Evolutionary conservation across 2,888 invertebrate species (phyloP).

Genomic region (Zygothrica quintamaculata): DNA sequence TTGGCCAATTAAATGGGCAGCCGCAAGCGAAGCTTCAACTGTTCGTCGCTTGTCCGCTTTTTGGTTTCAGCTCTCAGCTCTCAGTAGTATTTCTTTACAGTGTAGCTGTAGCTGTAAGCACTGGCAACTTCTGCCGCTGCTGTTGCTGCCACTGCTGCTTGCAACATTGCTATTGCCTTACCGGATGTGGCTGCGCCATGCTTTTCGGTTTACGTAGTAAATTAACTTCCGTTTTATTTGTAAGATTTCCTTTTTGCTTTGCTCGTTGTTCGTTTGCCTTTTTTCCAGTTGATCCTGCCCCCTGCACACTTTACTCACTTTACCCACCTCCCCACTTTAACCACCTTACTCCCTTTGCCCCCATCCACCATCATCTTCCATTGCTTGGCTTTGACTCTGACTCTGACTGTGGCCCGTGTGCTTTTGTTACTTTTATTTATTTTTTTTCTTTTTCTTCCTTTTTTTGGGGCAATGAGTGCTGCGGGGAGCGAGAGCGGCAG

Average conservation of each 20-base stretch:
- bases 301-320: too few species aligned
- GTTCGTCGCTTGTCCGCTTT: slow-evolving; percentile 14
- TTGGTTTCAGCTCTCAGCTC: slow-evolving; percentile 43
- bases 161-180: slow-evolving; percentile 6
- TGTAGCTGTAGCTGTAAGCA: slow-evolving; percentile 32
- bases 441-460: too few species aligned
- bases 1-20: slow-evolving; percentile 76
- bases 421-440: slow-evolving; percentile 76
- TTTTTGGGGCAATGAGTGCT: slow-evolving; percentile 47
- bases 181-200: slow-evolving; percentile 81
- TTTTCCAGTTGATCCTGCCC: slow-evolving; percentile 45
- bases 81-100: slow-evolving; percentile 62
- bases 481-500: slow-evolving; percentile 4
- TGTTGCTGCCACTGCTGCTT: neutral
- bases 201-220: slow-evolving; percentile 82
- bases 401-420: slow-evolving; percentile 27
- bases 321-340: slow-evolving; percentile 5
- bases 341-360: neutral
- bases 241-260: slow-evolving; percentile 79
- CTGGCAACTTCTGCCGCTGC: slow-evolving; percentile 13
- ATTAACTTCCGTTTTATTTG: slow-evolving; percentile 83
- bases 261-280: slow-evolving; percentile 64
- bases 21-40: slow-evolving; percentile 38
- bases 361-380: slow-evolving; percentile 13
- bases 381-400: slow-evolving; percentile 2